Conservation (phyloP, 2,797 vertebrate species). For the Cirrhinus molitorella region DNA sequence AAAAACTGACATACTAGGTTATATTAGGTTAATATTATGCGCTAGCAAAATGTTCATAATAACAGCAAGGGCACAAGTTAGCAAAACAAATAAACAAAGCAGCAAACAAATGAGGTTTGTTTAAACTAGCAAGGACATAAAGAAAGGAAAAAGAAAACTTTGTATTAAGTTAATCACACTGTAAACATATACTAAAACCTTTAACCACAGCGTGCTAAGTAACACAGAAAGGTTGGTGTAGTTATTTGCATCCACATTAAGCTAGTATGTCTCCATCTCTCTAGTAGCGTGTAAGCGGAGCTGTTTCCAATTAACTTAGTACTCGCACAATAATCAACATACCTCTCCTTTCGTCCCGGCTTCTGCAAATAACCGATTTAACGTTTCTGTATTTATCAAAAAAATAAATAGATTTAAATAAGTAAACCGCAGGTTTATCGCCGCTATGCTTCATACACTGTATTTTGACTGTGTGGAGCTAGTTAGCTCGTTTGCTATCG, state of each 20-base stretch:
- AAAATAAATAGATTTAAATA: not conserved
- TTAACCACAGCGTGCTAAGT: not conserved
- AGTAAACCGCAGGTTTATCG: not conserved
- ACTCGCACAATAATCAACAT: constrained; percentile 18
- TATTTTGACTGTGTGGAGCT: constrained; percentile 20
- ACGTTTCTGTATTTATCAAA: not conserved
- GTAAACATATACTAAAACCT: not conserved
- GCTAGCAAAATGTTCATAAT: not conserved
- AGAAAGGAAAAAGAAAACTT: not conserved
- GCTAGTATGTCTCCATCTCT: constrained; percentile 13
- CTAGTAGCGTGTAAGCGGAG: constrained; percentile 28
- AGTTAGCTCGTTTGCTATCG: constrained; percentile 52
- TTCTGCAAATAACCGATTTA: not conserved
- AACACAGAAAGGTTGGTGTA: not conserved
- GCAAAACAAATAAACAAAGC: constrained; percentile 23
- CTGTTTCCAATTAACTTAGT: constrained; percentile 27
- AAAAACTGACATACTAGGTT: not conserved
- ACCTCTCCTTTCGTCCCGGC: constrained; percentile 33
- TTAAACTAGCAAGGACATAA: not conserved
- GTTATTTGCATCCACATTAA: constrained; percentile 6
- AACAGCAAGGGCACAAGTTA: not conserved
- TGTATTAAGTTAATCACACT: not conserved
- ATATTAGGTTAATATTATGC: not conserved
- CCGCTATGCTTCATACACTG: not conserved
- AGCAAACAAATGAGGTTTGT: constrained; percentile 17